Evolutionary conservation across 2,888 invertebrate species (phyloP), one percentile per base, ranked within the genome.

Genomic region (Lagria hirta): DNA sequence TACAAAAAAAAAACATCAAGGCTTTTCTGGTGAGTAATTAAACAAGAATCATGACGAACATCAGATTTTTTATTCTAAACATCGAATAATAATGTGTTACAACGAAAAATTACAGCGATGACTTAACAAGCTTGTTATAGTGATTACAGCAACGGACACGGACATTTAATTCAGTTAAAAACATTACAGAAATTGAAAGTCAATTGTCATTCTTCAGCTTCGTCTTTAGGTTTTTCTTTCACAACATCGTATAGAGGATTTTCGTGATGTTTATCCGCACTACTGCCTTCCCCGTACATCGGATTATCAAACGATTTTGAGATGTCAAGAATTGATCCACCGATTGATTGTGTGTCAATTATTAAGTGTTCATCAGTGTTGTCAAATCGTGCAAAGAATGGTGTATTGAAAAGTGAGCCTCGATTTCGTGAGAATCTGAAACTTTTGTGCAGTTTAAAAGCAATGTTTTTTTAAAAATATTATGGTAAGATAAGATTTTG

Each of bases 251-350:
- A 30, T 5, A 40, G 15, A 5, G 40, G 40, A 13, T 40, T 40
- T 29, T 40, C 40, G 29, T 30, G 30, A 2, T 24, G 4, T 15
- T 5, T 20, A 5, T 8, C 8, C 4, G 28, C 11, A 1, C 12
- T 27, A 23, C 7, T 1, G 6, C 7, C 34, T 33, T 51, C 46
- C 5, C 58, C 58, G 40, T 55, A 65, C 57, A 63, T 48, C 1
- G 67, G 66, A 49, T 66, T 67, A 24, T 65, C 65, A 37, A 66
- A 66, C 1, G 63, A 52, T 23, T 54, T 58, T 5, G 58, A 54
- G 28, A 67, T 45, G 47, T 57, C 60, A 8, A 57, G 26, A 5
- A 65, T 41, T 3, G 66, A 66, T 1, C 62, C 58, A 3, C 54
- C 53, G 6, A 59, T 46, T 1, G 64, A 65, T 16, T 49, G 52